phyloP scores from a whole-genome alignment of 2,888 invertebrate species.

The Sinotaia quadrata region DNA sequence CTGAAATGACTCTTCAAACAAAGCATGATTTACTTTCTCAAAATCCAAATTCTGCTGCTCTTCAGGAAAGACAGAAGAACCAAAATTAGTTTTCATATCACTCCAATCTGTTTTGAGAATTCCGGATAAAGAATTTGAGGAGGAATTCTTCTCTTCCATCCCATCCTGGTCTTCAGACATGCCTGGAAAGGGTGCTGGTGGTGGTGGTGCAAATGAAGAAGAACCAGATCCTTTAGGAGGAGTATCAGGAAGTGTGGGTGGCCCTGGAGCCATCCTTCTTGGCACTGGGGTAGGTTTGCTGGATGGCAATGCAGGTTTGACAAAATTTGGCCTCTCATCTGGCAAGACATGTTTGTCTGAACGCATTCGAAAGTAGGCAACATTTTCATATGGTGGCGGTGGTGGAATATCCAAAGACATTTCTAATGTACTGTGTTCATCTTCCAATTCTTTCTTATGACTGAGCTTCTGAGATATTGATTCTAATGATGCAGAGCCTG shows the following conservation, averaged over 20 bases:
- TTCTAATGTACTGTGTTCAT: neutral
- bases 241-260: constrained; percentile 34
- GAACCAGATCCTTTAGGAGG: constrained; percentile 10
- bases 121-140: neutral
- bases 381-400: constrained; percentile 13
- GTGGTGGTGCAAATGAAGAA: constrained; percentile 7
- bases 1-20: too few relatives aligned
- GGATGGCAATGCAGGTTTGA: constrained; percentile 14
- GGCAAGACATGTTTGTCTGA: constrained; percentile 2
- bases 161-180: constrained; percentile 7
- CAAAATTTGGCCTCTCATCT: constrained; percentile 7
- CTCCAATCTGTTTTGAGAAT: neutral
- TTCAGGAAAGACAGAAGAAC: neutral
- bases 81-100: neutral
- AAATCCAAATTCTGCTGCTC: neutral
- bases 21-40: too few relatives aligned
- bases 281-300: constrained; percentile 40
- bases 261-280: constrained; percentile 40
- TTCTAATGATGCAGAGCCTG: too few relatives aligned
- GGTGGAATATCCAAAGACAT: constrained; percentile 1
- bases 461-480: too few relatives aligned
- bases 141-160: neutral
- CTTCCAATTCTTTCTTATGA: too few relatives aligned
- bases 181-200: neutral
- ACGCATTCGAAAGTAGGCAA: neutral